A percentile compares a stretch with the other conserved stretches of the same genome.
Evolutionary conservation across 1,140 invertebrate species (phyloP).

Genomic region (Bombus huntii): DNA sequence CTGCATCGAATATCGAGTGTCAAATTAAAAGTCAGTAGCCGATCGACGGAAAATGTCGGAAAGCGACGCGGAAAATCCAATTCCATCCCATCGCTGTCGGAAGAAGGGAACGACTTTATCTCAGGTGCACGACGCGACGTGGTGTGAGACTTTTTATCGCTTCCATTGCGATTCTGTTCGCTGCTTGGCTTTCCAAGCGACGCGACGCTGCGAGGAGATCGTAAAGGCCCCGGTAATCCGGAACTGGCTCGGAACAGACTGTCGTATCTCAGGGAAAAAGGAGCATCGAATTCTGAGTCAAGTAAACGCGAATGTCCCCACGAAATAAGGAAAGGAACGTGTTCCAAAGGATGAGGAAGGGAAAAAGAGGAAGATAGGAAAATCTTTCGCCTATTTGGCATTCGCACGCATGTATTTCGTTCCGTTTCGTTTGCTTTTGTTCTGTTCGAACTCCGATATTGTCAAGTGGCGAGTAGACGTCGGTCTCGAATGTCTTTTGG

Average conservation of each 20-base stretch:
- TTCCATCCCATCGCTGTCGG: background rate
- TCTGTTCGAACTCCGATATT: slow-evolving; percentile 44
- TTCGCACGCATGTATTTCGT: background rate
- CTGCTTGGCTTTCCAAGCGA: slow-evolving; percentile 24
- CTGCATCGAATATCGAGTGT: background rate
- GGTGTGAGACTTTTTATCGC: slow-evolving; percentile 44
- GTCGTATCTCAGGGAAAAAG: slow-evolving; percentile 54
- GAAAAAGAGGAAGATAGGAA: background rate
- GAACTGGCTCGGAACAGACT: slow-evolving; percentile 61
- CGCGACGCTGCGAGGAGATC: slow-evolving; percentile 23
- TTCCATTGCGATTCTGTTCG: background rate
- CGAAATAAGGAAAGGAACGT: slow-evolving; percentile 24
- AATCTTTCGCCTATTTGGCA: background rate
- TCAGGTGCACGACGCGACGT: background rate
- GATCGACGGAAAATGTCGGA: background rate
- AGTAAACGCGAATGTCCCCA: slow-evolving; percentile 48
- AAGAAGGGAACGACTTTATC: slow-evolving; percentile 18
- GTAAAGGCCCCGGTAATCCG: slow-evolving; percentile 61
- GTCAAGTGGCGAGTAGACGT: slow-evolving; percentile 62
- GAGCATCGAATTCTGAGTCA: slow-evolving; percentile 27
- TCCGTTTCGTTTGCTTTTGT: slow-evolving; percentile 35
- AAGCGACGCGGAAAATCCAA: slow-evolving; percentile 29
- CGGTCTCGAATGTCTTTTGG: slow-evolving; percentile 51
- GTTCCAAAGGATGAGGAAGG: background rate
- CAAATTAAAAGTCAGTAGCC: slow-evolving; percentile 3